Base-by-base conservation (phyloP, 2,888 invertebrate species). In the Creontiades dilutus region DNA sequence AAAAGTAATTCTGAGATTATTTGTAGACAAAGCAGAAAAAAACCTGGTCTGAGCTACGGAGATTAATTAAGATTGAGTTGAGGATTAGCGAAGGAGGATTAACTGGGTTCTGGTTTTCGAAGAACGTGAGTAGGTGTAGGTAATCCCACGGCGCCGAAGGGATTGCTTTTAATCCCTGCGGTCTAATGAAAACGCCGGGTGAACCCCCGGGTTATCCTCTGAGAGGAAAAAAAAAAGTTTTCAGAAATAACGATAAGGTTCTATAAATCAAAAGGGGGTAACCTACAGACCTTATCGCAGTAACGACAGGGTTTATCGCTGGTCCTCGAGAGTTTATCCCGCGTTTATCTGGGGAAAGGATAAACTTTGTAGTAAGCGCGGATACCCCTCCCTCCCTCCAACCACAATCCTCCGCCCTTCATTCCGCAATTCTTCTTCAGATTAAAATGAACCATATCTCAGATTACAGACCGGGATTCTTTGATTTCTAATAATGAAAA, bases 161-260 rank as follows among this genome's bases (percentile, higher is more conserved):
- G 61, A n/a, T 61, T 61, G 16, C 61, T 19, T 16, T 19, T 61
- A 61, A 61, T 61, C 61, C 61, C 61, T 16, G 61, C 61, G 61
- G n/a, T 61, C n/a, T 61, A 61, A 61, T 61, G 61, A 61, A 37
- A 61, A 61, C 61, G 16, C 61, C 61, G n/a, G n/a, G 61, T 19
- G 9, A 19, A 61, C 1, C 19, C 61, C 7, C 0, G n/a, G 61
- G 61, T 5, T 19, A n/a, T n/a, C n/a, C 19, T 9, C 3, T 16
- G 9, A 9, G n/a, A 19, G n/a, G n/a, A n/a, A 61, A 61, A 52
- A n/a, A 37, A 37, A 52, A 61, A 61, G n/a, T 61, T 61, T 61
- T 61, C 16, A 61, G 19, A 19, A 61, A 19, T 61, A n/a, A 61
- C 37, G 61, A 61, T 61, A 61, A 61, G 61, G 61, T n/a, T 37